Evolutionary conservation across 2,113 vertebrate species (phyloP).

Genomic region (Thymallus thymallus): DNA sequence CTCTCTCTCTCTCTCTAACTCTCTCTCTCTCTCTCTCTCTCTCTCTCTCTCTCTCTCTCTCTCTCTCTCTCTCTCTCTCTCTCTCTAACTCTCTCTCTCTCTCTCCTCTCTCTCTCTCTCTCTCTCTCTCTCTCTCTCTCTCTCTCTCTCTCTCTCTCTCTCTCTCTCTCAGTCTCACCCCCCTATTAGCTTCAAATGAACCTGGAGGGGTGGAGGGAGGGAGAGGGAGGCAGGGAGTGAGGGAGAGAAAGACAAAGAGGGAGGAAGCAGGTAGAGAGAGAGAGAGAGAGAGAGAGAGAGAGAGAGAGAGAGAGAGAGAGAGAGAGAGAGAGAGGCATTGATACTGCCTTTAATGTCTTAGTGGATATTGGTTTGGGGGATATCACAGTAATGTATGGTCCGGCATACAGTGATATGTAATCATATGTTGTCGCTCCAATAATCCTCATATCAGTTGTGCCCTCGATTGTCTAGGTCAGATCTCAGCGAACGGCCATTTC

Average conservation of each 20-base stretch:
- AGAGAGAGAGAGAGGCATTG: slow-evolving; percentile 47
- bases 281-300: too few species aligned
- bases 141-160: too few species aligned
- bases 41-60: neutral
- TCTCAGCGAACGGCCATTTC: neutral
- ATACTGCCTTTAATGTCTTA: slow-evolving; percentile 72
- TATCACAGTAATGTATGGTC: slow-evolving; percentile 68
- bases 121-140: too few species aligned
- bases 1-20: neutral
- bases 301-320: too few species aligned
- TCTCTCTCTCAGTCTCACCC: too few species aligned
- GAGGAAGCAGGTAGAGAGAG: too few species aligned
- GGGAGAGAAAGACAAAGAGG: too few species aligned
- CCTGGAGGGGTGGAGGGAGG: too few species aligned
- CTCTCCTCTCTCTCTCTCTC: too few species aligned
- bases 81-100: too few species aligned
- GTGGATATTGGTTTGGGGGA: slow-evolving; percentile 52
- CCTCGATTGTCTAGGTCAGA: slow-evolving; percentile 45
- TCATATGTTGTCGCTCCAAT: slow-evolving; percentile 55
- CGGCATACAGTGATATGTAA: slow-evolving; percentile 66
- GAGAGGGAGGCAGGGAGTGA: too few species aligned
- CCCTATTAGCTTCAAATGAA: slow-evolving; percentile 8
- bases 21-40: too few species aligned
- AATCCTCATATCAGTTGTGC: slow-evolving; percentile 60
- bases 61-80: neutral